Base-by-base conservation (phyloP, 1,140 invertebrate genomes). In the Tetragnatha versicolor region DNA sequence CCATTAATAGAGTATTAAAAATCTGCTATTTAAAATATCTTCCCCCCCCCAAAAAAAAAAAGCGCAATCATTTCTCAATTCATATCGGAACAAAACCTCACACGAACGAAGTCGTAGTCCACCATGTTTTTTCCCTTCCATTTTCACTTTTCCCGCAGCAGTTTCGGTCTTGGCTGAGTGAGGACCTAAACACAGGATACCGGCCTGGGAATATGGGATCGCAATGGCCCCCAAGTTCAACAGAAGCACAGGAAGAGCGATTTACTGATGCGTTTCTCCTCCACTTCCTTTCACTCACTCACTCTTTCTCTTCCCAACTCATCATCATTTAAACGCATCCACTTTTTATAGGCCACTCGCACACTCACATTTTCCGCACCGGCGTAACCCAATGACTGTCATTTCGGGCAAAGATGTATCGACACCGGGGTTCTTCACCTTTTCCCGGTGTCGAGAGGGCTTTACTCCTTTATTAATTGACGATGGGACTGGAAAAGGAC, bases 231-330 rank as follows among this genome's bases (percentile, higher is more conserved):
- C 60, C 60, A 39, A 66, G 39, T 29, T 31, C 14, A 12, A 10
- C 60, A 5, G 17, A 39, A 17, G 20, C 63, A 66, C 63, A 66
- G 63, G 63, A 66, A 66, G 60, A 39, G 63, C 63, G 63, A 66
- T 29, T 66, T 66, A 66, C 63, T 66, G 63, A 66, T 66, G 63
- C 63, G 63, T 66, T 66, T 66, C 63, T 66, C 20, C 20, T 42
- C 42, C 7, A n/a, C 37, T 47, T 47, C 39, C 63, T 66, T n/a
- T 47, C 20, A 9, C 51, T 14, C 25, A n/a, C n/a, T n/a, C n/a
- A n/a, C n/a, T n/a, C n/a, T n/a, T n/a, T n/a, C 49, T 1, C 2
- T n/a, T 51, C 25, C 9, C 9, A 65, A 22, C 35, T 65, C 60
- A 63, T 63, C 60, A 63, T 66, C 39, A 66, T 47, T 66, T 66